A percentile compares a stretch with the other conserved stretches of the same genome.
These are phyloP conservation scores for Drosophila lini DNA, from an alignment of 1,140 invertebrate species.

Conservation along the genomic window DNA sequence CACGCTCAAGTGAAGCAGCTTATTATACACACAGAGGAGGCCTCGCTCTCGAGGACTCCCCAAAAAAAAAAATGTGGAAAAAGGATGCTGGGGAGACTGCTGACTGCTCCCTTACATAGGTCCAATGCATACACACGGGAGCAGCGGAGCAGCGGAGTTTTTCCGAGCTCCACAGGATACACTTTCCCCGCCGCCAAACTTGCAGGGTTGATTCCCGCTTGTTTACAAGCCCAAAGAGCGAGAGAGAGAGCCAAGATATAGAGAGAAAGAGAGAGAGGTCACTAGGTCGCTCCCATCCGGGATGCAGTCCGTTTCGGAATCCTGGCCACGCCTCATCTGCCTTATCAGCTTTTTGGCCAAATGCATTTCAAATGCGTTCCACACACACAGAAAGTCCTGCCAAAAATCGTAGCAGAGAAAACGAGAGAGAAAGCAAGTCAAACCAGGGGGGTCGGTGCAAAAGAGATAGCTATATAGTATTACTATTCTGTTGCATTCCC, in stretches of 20 bases:
- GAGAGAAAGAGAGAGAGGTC: slow-evolving; percentile 36
- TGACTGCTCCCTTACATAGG: slow-evolving; percentile 6
- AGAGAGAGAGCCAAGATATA: background rate
- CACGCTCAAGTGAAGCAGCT: slow-evolving; percentile 25
- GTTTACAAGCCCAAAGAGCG: slow-evolving; percentile 7
- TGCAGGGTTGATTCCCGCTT: slow-evolving; percentile 26
- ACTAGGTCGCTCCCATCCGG: slow-evolving; percentile 51
- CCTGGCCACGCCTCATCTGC: slow-evolving; percentile 69
- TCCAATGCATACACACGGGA: slow-evolving; percentile 45
- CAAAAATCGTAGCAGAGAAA: background rate
- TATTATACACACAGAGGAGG: slow-evolving; percentile 50
- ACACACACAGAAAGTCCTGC: slow-evolving; percentile 19
- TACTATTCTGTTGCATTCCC: slow-evolving; percentile 49
- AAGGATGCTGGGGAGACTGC: slow-evolving; percentile 7
- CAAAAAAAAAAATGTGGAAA: background rate
- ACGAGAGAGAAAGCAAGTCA: slow-evolving; percentile 4
- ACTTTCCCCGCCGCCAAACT: slow-evolving; percentile 48
- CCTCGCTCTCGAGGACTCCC: slow-evolving; percentile 23
- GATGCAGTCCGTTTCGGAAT: slow-evolving; percentile 37
- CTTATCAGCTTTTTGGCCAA: slow-evolving; percentile 16
- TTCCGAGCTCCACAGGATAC: slow-evolving; percentile 29
- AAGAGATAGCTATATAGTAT: slow-evolving; percentile 33
- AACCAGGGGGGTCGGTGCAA: background rate
- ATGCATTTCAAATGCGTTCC: slow-evolving; percentile 76
- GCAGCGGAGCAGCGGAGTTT: background rate